Evolutionary conservation across 53 echinoderm and acorn worm species (phyloP).

Genomic region (Antedon mediterranea): DNA sequence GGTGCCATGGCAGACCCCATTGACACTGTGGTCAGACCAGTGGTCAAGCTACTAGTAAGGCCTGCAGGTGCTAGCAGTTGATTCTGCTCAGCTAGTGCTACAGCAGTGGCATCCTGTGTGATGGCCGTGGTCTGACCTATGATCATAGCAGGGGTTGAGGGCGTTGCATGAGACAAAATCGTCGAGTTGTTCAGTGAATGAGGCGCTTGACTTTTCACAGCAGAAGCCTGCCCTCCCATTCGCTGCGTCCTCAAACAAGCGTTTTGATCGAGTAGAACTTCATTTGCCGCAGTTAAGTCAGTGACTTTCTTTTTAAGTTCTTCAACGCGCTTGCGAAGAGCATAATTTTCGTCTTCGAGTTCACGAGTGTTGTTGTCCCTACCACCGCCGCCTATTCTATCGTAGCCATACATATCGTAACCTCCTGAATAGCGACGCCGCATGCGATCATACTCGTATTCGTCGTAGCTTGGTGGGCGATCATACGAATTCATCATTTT

Average conservation of each 20-base stretch:
- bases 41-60: not conserved
- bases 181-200: conserved; percentile 70
- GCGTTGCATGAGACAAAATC: conserved; percentile 9
- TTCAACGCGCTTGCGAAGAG: conserved; percentile 66
- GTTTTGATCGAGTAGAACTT: conserved; percentile 95
- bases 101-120: conserved; percentile 28
- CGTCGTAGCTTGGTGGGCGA: conserved; percentile 6
- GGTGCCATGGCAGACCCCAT: conserved; percentile 43
- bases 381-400: conserved; percentile 2
- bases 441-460: conserved; percentile 53
- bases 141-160: conserved; percentile 36
- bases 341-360: conserved; percentile 70
- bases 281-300: conserved; percentile 84
- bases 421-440: conserved; percentile 26
- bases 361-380: conserved; percentile 28
- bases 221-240: conserved; percentile 34
- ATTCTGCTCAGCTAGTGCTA: conserved; percentile 17
- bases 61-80: conserved; percentile 9
- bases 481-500: conserved; percentile 4
- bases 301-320: conserved; percentile 78
- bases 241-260: conserved; percentile 72
- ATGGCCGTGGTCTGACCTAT: conserved; percentile 28
- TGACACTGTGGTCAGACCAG: conserved; percentile 23
- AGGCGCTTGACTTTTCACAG: conserved; percentile 65
- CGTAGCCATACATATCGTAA: conserved; percentile 7